Evolutionary conservation across 2,888 invertebrate species (phyloP), one percentile per base, ranked within the genome.

Genomic region (Mesorhabditis belari): DNA sequence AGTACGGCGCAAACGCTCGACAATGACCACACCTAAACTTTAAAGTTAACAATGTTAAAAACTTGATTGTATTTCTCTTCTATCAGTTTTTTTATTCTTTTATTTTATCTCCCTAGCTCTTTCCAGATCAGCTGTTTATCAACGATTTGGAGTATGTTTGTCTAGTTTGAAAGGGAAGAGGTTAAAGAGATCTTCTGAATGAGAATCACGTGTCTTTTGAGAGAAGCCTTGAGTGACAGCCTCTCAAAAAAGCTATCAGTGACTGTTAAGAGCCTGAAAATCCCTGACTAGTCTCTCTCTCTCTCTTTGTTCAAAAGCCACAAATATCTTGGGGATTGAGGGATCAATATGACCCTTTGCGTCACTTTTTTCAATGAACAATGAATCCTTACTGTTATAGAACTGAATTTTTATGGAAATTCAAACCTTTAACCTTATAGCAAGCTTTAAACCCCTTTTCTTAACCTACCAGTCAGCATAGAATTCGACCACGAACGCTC

Each of bases 11-110:
- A 83, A 92, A 96, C 27, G 88, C 85, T 73, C 89, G 87, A 81
- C 96, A 96, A 81, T 90, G 92, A 0, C 96, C 95, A 82, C 96
- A 96, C 78, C 77, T 77, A 67, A 25, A n/a, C n/a, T n/a, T n/a
- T n/a, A n/a, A n/a, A n/a, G n/a, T n/a, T n/a, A n/a, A n/a, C n/a
- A n/a, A n/a, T n/a, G n/a, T n/a, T n/a, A n/a, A n/a, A n/a, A n/a
- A n/a, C 35, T 35, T 17, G 6, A 35, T 35, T 17, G 6, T 35
- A 35, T 35, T 35, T 17, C 17, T 17, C 17, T 17, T 35, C 35
- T 35, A 6, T 35, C 35, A 12, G 9, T 35, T 17, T 17, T 17
- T 35, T 17, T 35, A 6, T 35, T 17, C 35, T 35, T 17, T 35
- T 17, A 12, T 17, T 35, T 17, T 17, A 6, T 6, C 35, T 17